A percentile compares a stretch with the other conserved stretches of the same genome.
Conservation (phyloP, 2,113 vertebrate species). For the Pluvialis apricaria region DNA sequence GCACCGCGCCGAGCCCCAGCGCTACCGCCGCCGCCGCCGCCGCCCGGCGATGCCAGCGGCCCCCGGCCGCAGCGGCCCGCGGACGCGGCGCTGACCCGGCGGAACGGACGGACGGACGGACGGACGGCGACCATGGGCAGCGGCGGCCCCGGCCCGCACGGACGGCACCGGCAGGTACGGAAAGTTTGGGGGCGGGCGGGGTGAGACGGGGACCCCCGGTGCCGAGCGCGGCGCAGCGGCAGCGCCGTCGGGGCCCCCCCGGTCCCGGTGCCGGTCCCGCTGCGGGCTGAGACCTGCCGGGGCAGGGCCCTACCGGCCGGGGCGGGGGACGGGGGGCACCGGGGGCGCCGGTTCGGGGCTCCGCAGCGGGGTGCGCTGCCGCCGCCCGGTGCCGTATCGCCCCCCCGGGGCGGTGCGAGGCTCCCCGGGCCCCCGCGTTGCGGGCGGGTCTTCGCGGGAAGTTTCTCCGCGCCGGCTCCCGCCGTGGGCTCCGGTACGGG, state of each 20-base stretch:
- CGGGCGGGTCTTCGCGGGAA: neutral
- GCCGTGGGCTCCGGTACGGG: neutral
- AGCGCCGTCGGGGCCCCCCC: neutral
- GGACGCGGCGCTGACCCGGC: neutral
- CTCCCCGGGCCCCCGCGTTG: neutral
- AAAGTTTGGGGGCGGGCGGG: neutral
- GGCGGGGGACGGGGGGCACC: neutral
- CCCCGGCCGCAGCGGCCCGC: neutral
- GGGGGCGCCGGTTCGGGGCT: neutral
- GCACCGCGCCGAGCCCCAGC: neutral
- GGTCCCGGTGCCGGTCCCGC: neutral
- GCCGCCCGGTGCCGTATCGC: no score
- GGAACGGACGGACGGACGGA: neutral
- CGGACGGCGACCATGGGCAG: neutral
- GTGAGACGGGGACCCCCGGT: neutral
- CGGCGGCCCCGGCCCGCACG: neutral
- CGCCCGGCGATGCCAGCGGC: conserved; percentile 15
- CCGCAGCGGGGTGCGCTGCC: neutral
- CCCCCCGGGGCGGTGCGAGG: neutral
- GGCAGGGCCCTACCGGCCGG: neutral
- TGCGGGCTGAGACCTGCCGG: neutral
- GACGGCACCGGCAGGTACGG: neutral
- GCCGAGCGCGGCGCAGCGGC: neutral
- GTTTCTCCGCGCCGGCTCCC: neutral
- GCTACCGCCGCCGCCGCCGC: neutral